Base-by-base conservation (phyloP, 2,797 vertebrate genomes). In the Lagocephalus sceleratus region DNA sequence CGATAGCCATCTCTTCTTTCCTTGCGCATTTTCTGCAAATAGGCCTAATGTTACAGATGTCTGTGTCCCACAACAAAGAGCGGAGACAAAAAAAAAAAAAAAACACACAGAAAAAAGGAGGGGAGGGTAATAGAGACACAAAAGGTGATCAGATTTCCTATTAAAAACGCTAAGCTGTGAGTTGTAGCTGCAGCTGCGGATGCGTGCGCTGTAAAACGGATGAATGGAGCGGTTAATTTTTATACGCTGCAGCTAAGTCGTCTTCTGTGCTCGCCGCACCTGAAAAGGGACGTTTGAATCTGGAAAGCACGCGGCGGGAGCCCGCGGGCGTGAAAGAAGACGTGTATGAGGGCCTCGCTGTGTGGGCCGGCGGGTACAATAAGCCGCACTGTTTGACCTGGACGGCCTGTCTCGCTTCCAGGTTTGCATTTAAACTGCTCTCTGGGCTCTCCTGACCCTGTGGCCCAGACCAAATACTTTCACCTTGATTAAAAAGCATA, bases 11-110 rank as follows among this genome's bases (percentile, higher is more conserved):
- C 63, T 70, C 64, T 26, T 20, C 63, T 61, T 71, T 66, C 60
- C 32, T 54, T 63, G 47, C 67, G 55, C 71, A 64, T 79, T 81
- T 69, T 73, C 79, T 75, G 82, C 84, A 83, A 85, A 84, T 69
- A 79, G 85, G 81, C 82, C 68, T 78, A 86, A 83, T 74, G 86
- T 86, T 85, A 83, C 85, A 80, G 68, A 79, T 76, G 78, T 77
- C 81, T 82, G 75, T 68, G 73, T 44, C 61, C 7, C 51, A 68
- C 61, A 60, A 84, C 81, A 87, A 85, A 87, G 76, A 64, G 57
- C 40, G 0, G 0, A 56, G 42, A 68, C 21, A 5, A 66, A 66
- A 79, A 67, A 78, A 75, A 68, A 20, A 5, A 66, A 66, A 79
- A 67, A 78, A 75, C 77, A 73, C 41, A 17, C 21, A 29, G 26